These are phyloP conservation scores for Microplitis manilae DNA, from an alignment of 2,888 invertebrate species.

Conservation along the genomic window DNA sequence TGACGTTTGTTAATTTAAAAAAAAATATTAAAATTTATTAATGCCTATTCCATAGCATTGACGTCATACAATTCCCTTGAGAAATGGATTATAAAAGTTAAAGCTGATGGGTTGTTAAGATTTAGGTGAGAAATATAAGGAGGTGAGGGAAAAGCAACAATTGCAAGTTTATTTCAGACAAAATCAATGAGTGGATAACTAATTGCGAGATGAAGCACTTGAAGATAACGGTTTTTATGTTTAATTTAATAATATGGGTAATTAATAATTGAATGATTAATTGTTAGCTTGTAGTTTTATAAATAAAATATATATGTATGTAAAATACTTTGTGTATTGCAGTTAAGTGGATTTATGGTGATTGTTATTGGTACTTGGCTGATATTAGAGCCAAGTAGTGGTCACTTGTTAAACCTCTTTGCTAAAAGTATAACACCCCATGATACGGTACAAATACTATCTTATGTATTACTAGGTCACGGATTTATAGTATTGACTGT, in stretches of 20 bases:
- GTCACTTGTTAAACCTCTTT: constrained; percentile 73
- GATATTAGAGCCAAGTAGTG: constrained; percentile 73
- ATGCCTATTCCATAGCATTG: background rate
- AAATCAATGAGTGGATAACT: constrained; percentile 54
- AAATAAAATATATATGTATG: constrained; percentile 1
- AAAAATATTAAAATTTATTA: background rate
- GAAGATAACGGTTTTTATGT: constrained; percentile 64
- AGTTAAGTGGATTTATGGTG: constrained; percentile 75
- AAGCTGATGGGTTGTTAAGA: constrained; percentile 30
- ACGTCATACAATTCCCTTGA: constrained; percentile 8
- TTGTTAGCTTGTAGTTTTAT: background rate
- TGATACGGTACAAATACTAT: constrained; percentile 72
- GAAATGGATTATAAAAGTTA: background rate
- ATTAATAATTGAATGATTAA: constrained; percentile 43
- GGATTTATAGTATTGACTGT: constrained; percentile 74
- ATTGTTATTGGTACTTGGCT: constrained; percentile 74
- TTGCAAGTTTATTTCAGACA: background rate
- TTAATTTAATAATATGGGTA: constrained; percentile 69
- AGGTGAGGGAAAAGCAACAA: background rate
- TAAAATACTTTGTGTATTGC: constrained; percentile 32
- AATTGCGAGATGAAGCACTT: constrained; percentile 63
- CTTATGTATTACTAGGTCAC: constrained; percentile 73
- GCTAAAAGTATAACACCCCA: constrained; percentile 69
- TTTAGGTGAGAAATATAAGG: background rate
- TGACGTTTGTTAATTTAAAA: background rate